Evolutionary conservation across 1,140 invertebrate genomes (phyloP).

Genomic region (Medauroidea extradentata): DNA sequence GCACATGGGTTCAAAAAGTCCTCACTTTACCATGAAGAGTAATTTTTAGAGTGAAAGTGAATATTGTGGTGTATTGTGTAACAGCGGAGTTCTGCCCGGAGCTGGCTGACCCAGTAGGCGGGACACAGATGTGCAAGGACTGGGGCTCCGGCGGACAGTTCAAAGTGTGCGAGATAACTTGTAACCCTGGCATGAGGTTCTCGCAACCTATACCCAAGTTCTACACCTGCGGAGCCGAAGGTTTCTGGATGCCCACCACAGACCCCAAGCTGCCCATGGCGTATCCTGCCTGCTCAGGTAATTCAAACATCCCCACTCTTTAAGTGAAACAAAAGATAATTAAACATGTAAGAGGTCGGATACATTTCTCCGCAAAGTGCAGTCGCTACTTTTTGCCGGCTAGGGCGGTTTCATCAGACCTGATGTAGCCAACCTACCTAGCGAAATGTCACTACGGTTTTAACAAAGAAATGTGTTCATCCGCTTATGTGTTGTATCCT

Average conservation of each 20-base stretch:
- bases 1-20: too few relatives aligned
- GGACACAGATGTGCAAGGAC: slow-evolving; percentile 84
- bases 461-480: too few relatives aligned
- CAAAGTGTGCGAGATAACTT: slow-evolving; percentile 86
- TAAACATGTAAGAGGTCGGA: too few relatives aligned
- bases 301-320: slow-evolving; percentile 34
- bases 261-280: slow-evolving; percentile 73
- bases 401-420: too few relatives aligned
- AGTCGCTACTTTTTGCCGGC: too few relatives aligned
- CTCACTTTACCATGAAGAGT: too few relatives aligned
- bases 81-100: slow-evolving; percentile 86
- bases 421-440: too few relatives aligned
- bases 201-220: slow-evolving; percentile 88
- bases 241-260: slow-evolving; percentile 62
- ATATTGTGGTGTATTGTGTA: slow-evolving; percentile 33
- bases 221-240: slow-evolving; percentile 91
- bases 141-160: slow-evolving; percentile 96
- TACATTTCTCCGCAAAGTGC: too few relatives aligned
- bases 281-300: slow-evolving; percentile 88
- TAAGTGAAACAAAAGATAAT: too few relatives aligned
- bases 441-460: too few relatives aligned
- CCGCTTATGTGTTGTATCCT: too few relatives aligned
- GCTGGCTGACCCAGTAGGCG: slow-evolving; percentile 81
- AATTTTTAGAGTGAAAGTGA: too few relatives aligned
- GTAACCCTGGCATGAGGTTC: slow-evolving; percentile 81